A percentile compares a stretch with the other conserved stretches of the same genome.
phyloP scores from a whole-genome alignment of 2,797 vertebrate species.

The Lithobates pipiens region DNA sequence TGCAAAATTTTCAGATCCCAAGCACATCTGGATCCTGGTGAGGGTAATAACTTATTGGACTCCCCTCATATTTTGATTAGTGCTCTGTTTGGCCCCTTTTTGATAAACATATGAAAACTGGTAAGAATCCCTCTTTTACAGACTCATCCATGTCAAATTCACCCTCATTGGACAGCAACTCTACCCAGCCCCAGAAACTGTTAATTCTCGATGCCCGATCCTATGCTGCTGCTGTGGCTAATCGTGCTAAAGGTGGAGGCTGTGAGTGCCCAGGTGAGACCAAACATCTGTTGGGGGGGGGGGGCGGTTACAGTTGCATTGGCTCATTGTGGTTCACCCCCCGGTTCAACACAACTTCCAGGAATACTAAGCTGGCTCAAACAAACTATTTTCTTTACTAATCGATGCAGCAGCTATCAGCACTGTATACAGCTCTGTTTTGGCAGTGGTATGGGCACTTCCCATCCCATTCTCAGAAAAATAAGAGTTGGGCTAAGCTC shows the following conservation, averaged over 20 bases:
- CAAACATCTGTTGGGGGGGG: background rate
- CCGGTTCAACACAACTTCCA: too few relatives aligned
- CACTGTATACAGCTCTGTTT: too few relatives aligned
- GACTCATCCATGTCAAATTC: slow-evolving; percentile 91
- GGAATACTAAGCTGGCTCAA: too few relatives aligned
- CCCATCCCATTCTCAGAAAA: too few relatives aligned
- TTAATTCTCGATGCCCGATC: slow-evolving; percentile 94
- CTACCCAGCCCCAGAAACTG: slow-evolving; percentile 90
- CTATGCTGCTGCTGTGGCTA: slow-evolving; percentile 95
- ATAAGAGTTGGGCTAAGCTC: too few relatives aligned
- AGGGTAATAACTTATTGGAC: too few relatives aligned
- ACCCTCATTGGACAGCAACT: slow-evolving; percentile 87
- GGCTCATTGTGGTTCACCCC: background rate
- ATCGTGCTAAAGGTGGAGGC: slow-evolving; percentile 96
- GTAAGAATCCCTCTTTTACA: slow-evolving; percentile 61
- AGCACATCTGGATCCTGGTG: too few relatives aligned
- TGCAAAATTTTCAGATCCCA: too few relatives aligned
- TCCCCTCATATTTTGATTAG: background rate
- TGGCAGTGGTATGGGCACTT: too few relatives aligned
- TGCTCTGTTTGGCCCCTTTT: background rate
- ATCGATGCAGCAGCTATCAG: too few relatives aligned
- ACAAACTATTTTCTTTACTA: too few relatives aligned
- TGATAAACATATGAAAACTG: background rate
- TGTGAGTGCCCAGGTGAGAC: slow-evolving; percentile 96
- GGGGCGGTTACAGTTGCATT: too few relatives aligned